Percentiles rank a stretch among this genome's conserved stretches.
Evolutionary conservation across 1,140 invertebrate species (phyloP).

Genomic region (Bilobella aurantiaca): DNA sequence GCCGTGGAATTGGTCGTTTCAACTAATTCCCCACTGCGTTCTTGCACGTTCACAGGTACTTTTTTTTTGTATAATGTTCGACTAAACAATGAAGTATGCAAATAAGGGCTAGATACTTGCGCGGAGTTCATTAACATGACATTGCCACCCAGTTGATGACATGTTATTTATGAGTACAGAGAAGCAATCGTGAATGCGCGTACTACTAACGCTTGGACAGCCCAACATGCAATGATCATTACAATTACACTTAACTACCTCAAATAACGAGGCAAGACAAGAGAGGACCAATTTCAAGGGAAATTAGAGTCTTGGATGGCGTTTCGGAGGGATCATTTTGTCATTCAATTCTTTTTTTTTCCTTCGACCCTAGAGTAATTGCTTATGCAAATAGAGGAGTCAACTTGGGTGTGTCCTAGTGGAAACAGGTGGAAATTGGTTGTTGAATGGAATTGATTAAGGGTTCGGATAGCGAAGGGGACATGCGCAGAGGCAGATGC

Average conservation of each 20-base stretch:
- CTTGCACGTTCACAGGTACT: too few relatives aligned
- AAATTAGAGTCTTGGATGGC: neutral
- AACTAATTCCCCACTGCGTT: too few relatives aligned
- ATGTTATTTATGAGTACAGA: constrained; percentile 14
- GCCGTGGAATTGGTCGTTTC: too few relatives aligned
- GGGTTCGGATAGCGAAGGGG: too few relatives aligned
- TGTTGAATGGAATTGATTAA: too few relatives aligned
- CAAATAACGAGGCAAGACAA: neutral
- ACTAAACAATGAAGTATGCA: neutral
- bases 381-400: constrained; percentile 6
- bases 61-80: too few relatives aligned
- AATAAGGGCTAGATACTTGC: neutral
- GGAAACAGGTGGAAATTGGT: neutral
- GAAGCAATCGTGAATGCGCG: neutral
- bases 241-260: neutral
- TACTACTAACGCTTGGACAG: neutral
- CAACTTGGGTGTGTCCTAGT: neutral
- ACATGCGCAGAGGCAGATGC: too few relatives aligned
- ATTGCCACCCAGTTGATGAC: constrained; percentile 18
- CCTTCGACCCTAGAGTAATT: too few relatives aligned
- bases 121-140: constrained; percentile 13
- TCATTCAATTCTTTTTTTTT: too few relatives aligned
- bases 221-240: constrained; percentile 1
- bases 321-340: too few relatives aligned
- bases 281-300: neutral